Base-by-base conservation (phyloP, 30 jellyfish, hydroid and myxozoan species). In the Catostylus mosaicus region DNA sequence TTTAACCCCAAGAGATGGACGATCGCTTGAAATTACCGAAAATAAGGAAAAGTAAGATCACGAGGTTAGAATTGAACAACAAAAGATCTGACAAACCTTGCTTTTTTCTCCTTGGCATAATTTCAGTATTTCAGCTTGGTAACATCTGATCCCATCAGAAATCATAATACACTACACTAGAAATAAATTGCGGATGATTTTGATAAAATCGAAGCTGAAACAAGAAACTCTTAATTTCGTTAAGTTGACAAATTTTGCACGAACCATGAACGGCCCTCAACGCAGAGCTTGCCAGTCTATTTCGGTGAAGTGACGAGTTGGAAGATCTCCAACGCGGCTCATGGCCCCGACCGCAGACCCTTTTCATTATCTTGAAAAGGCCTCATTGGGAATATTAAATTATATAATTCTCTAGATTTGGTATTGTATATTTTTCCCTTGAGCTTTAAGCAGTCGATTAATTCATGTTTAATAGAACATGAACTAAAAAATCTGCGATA, bases 101-200 rank as follows among this genome's bases (percentile, higher is more conserved):
- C 86, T 82, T 82, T 57, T 70, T 82, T 82, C 83, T 67, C 86
- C 92, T 82, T 74, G 92, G 92, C 92, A 82, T 82, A 26, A 62
- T 72, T 69, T 37, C 73, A 40, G 30, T 16, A 32, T 67, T 36
- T 22, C 26, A 62, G 54, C 47, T 32, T 45, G 16, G 32, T 12
- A 73, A 68, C 19, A 36, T 20, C 65, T 36, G 54, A 23, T 47
- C 75, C 92, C 86, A 82, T 82, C 80, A 36, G 79, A 47, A 80
- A 80, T 52, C 84, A 50, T 46, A 50, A n/a, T 22, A 80, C 24
- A 64, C 51, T n/a, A 67, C 78, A 66, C 47, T 19, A 65, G 33
- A 26, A 67, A n/a, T 48, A 30, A 67, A 36, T n/a, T 30, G 78
- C 46, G 18, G 12, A 5, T 18, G 70, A 3, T 59, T 6, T 16